These are phyloP conservation scores for Eulemur albifrons DNA, from an alignment of 2,797 vertebrate species.

Conservation along the genomic window DNA sequence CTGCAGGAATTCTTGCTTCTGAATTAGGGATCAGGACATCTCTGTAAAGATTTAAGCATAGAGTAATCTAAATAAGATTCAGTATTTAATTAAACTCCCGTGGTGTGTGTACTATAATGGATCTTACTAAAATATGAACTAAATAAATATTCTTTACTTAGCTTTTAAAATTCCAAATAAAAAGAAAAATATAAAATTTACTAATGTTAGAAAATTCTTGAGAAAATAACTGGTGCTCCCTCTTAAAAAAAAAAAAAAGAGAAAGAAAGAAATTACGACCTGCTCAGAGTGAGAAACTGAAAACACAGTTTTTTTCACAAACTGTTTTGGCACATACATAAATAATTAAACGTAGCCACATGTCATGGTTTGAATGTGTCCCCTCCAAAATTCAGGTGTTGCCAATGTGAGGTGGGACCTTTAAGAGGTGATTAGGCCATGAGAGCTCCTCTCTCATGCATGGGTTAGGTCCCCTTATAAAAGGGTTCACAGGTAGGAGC, in stretches of 20 bases:
- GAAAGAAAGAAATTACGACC: background rate
- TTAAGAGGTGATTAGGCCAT: too few species aligned
- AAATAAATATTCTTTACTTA: background rate
- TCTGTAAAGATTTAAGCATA: background rate
- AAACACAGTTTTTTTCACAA: too few species aligned
- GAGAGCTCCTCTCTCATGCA: too few species aligned
- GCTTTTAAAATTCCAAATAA: background rate
- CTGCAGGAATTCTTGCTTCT: background rate
- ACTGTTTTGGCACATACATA: too few species aligned
- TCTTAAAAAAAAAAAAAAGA: background rate
- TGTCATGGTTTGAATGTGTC: too few species aligned
- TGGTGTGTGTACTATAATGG: background rate
- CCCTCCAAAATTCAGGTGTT: too few species aligned
- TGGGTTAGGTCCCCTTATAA: too few species aligned
- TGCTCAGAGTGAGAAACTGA: too few species aligned
- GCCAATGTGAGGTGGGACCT: too few species aligned
- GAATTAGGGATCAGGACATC: background rate
- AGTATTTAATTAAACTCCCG: conserved; percentile 12
- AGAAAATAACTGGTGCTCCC: background rate
- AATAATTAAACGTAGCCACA: too few species aligned
- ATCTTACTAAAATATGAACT: background rate
- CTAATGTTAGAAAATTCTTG: background rate
- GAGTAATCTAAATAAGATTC: background rate
- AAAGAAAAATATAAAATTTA: background rate
- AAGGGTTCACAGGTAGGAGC: too few species aligned